Conservation (phyloP, 2,797 vertebrate species). For the Cheracebus regulus region DNA sequence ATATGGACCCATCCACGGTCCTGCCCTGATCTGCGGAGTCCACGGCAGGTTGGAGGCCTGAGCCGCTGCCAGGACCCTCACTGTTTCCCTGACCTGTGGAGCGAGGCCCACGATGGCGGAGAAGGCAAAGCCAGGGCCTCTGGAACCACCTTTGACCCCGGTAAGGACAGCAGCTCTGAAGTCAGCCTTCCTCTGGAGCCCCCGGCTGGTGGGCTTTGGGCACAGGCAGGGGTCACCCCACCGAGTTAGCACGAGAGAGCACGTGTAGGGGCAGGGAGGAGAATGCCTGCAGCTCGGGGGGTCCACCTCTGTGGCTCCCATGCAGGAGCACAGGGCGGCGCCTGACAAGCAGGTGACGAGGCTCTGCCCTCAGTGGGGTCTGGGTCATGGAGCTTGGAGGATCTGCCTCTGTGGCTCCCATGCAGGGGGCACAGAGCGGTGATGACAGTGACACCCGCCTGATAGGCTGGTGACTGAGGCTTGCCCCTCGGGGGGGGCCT, state of each 20-base stretch:
- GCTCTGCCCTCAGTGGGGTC: too few species aligned
- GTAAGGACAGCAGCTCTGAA: neutral
- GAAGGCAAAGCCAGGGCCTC: neutral
- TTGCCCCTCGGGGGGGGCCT: too few species aligned
- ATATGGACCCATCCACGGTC: neutral
- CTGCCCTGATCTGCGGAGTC: neutral
- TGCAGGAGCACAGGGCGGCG: neutral
- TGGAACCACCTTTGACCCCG: neutral
- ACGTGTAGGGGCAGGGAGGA: neutral
- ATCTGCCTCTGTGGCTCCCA: too few species aligned
- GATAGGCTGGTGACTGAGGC: too few species aligned
- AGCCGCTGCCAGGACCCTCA: neutral
- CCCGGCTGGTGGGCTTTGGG: accelerated
- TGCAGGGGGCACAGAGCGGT: too few species aligned
- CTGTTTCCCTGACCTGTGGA: too few species aligned
- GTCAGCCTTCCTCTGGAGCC: neutral
- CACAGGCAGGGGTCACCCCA: neutral
- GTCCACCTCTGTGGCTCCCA: neutral
- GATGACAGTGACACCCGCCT: too few species aligned
- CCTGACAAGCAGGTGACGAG: too few species aligned
- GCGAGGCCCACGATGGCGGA: neutral
- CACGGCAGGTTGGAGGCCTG: too few species aligned
- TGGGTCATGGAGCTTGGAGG: too few species aligned
- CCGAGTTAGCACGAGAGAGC: neutral
- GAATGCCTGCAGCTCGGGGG: neutral